phyloP scores from a whole-genome alignment of 1,140 invertebrate genomes.

The Drosophila sulfurigaster region DNA sequence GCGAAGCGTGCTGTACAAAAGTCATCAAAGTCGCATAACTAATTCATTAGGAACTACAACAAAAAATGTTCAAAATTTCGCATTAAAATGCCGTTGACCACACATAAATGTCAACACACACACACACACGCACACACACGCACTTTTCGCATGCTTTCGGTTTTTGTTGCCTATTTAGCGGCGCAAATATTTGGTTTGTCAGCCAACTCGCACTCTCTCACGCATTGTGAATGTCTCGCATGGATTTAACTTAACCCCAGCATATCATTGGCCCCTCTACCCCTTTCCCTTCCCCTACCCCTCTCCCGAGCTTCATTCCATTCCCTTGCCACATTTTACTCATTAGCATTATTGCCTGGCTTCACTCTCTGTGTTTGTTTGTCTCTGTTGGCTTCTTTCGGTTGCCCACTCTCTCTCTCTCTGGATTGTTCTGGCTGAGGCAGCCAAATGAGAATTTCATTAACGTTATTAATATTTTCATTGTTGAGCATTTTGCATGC shows the following conservation, averaged over 20 bases:
- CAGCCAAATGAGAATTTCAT: slow-evolving; percentile 72
- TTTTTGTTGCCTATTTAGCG: slow-evolving; percentile 63
- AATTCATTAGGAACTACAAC: slow-evolving; percentile 49
- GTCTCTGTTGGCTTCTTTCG: slow-evolving; percentile 33
- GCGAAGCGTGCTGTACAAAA: slow-evolving; percentile 32
- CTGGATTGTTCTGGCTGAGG: neutral
- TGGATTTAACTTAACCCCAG: slow-evolving; percentile 51
- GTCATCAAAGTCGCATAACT: slow-evolving; percentile 59
- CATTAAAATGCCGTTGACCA: slow-evolving; percentile 15
- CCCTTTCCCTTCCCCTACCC: neutral
- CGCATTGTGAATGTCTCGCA: slow-evolving; percentile 18
- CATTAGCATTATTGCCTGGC: slow-evolving; percentile 67
- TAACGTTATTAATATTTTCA: slow-evolving; percentile 78
- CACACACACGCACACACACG: neutral
- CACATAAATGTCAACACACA: slow-evolving; percentile 6
- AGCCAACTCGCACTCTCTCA: neutral
- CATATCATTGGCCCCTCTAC: slow-evolving; percentile 13
- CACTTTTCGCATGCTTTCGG: slow-evolving; percentile 13
- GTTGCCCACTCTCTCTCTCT: neutral
- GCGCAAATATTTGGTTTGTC: slow-evolving; percentile 56
- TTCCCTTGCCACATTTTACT: slow-evolving; percentile 31
- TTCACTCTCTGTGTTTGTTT: slow-evolving; percentile 48
- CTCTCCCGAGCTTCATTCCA: neutral
- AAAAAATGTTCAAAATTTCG: slow-evolving; percentile 21
- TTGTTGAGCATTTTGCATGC: slow-evolving; percentile 65